Evolutionary conservation across 1,140 invertebrate species (phyloP).

Genomic region (Hypothenemus hampei): DNA sequence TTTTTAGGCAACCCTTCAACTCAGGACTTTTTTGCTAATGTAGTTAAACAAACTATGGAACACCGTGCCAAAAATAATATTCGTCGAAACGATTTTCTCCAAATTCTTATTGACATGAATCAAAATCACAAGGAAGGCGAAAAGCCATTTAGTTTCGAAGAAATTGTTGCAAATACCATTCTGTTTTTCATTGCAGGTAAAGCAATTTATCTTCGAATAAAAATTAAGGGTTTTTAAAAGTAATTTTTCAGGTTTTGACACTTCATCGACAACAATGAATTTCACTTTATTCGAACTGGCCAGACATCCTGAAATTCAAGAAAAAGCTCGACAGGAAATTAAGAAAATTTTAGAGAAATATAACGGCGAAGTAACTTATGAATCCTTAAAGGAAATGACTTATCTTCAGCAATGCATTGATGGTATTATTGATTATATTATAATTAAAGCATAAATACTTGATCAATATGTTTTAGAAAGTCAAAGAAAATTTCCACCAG

Average conservation of each 20-base stretch:
- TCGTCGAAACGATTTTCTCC: constrained; percentile 49
- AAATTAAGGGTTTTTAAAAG: background rate
- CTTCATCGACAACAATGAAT: constrained; percentile 47
- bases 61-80: constrained; percentile 46
- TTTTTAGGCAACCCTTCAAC: background rate
- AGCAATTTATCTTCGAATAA: background rate
- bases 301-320: constrained; percentile 47
- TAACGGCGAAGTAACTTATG: constrained; percentile 51
- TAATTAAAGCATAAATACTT: background rate
- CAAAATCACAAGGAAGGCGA: background rate
- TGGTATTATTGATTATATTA: constrained; percentile 33
- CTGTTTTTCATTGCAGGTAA: constrained; percentile 21
- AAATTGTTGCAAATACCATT: constrained; percentile 16
- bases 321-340: constrained; percentile 48
- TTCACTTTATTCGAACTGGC: constrained; percentile 51
- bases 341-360: constrained; percentile 45
- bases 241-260: constrained; percentile 51
- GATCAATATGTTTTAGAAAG: constrained; percentile 21
- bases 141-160: constrained; percentile 16
- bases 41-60: constrained; percentile 45
- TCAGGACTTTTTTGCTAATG: constrained; percentile 44
- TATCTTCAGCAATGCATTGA: constrained; percentile 53
- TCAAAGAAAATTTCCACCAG: constrained; percentile 60
- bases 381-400: constrained; percentile 52
- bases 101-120: constrained; percentile 48